Evolutionary conservation across 2,888 invertebrate species (phyloP), one percentile per base, ranked within the genome.

Genomic region (Leucophora obtusa): DNA sequence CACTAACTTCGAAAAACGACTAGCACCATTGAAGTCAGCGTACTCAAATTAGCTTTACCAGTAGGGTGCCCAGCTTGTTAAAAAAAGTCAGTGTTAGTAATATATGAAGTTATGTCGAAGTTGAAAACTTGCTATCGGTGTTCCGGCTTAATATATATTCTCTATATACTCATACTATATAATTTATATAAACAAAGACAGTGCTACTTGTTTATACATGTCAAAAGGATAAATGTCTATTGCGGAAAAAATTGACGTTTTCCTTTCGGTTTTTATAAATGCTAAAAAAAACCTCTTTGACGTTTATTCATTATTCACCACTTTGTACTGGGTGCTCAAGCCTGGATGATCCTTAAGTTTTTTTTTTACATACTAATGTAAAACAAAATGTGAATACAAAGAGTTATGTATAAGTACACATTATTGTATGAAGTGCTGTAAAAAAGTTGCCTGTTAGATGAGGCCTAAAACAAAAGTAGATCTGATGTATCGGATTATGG

Each of bases 181-280:
- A 28, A 50, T 59, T 8, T 28, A 47, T 54, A 33, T 81, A 66
- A 74, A 81, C 77, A 81, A 77, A 81, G 77, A 81, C 77, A 81
- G 69, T 70, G 56, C 77, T 77, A 60, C 77, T 77, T 77, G 77
- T 74, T 77, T 73, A 65, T 73, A 62, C 73, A 81, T 81, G 81
- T 81, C 81, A 81, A 81, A 81, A 81, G 81, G 81, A 81, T 81
- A 81, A 81, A 77, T 62, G 59, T 77, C 70, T 70, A 69, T 70
- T 47, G 53, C 35, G 43, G 21, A 68, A 81, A 81, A 70, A 59
- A 81, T 60, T 73, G 58, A 81, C 76, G 76, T 60, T 73, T 81
- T 80, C 62, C 51, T 66, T 62, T 69, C 50, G n/a, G n/a, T 53
- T 33, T 53, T 43, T 74, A 53, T 53, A 43, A 66, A 15, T 54